These are phyloP conservation scores for Merops nubicus DNA, from an alignment of 2,113 vertebrate genomes.

Conservation along the genomic window DNA sequence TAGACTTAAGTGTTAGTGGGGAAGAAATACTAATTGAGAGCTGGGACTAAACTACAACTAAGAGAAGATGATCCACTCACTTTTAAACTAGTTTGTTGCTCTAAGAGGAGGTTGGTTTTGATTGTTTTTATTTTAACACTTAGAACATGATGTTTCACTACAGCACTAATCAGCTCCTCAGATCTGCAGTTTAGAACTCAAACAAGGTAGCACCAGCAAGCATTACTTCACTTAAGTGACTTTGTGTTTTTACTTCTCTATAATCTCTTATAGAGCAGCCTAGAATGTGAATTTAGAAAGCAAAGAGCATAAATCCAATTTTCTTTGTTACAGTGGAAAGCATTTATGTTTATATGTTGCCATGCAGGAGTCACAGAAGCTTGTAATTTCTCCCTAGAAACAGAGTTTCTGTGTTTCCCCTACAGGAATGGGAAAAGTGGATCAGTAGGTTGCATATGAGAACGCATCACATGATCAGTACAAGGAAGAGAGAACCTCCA, in stretches of 20 bases:
- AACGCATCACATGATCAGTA: not conserved
- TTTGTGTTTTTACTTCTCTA: not conserved
- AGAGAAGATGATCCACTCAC: not conserved
- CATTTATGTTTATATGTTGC: not conserved
- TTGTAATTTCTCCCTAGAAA: not conserved
- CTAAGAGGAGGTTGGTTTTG: not conserved
- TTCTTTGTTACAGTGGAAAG: not conserved
- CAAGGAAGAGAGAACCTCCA: not conserved
- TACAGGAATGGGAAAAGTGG: not conserved
- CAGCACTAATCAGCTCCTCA: no score
- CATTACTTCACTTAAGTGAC: not conserved
- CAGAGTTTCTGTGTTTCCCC: not conserved
- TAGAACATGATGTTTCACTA: no score
- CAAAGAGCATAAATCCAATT: not conserved
- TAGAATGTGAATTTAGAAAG: not conserved
- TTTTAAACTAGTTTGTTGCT: not conserved
- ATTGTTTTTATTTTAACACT: no score
- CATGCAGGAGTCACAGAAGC: not conserved
- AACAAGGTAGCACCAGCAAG: not conserved
- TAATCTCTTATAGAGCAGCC: not conserved
- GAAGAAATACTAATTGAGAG: not conserved
- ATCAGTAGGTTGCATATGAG: not conserved
- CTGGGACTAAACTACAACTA: not conserved
- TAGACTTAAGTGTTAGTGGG: not conserved
- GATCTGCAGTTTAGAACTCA: no score